Conservation (phyloP, 1,140 invertebrate genomes). For the Palaemon carinicauda region DNA sequence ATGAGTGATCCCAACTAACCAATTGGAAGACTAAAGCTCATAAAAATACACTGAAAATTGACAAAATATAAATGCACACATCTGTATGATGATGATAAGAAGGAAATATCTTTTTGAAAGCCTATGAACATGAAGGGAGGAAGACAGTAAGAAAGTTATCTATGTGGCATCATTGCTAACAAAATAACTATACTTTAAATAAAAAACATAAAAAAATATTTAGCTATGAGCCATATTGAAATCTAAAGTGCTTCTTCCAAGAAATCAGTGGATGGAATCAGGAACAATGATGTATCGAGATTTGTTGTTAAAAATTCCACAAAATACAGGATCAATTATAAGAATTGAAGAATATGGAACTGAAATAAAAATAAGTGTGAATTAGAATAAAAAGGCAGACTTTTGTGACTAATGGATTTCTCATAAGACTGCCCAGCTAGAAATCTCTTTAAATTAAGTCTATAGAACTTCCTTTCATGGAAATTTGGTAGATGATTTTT, state of each 20-base stretch:
- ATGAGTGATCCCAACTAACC: constrained; percentile 38
- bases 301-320: constrained; percentile 26
- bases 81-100: background rate
- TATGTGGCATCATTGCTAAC: no score
- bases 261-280: background rate
- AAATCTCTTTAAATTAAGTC: background rate
- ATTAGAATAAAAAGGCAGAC: background rate
- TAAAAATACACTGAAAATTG: background rate
- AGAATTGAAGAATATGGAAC: no score
- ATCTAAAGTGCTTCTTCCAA: background rate
- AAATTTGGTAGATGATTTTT: background rate
- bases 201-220: no score
- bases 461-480: background rate
- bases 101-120: no score
- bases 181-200: no score
- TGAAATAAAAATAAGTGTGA: no score
- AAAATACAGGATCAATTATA: background rate
- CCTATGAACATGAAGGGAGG: no score
- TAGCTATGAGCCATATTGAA: no score
- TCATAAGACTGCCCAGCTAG: background rate
- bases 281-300: background rate
- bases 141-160: no score
- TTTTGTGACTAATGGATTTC: background rate
- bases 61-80: background rate
- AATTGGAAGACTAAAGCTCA: constrained; percentile 9